Base-by-base conservation (phyloP, 1,140 invertebrate genomes). In the Aethina tumida region DNA sequence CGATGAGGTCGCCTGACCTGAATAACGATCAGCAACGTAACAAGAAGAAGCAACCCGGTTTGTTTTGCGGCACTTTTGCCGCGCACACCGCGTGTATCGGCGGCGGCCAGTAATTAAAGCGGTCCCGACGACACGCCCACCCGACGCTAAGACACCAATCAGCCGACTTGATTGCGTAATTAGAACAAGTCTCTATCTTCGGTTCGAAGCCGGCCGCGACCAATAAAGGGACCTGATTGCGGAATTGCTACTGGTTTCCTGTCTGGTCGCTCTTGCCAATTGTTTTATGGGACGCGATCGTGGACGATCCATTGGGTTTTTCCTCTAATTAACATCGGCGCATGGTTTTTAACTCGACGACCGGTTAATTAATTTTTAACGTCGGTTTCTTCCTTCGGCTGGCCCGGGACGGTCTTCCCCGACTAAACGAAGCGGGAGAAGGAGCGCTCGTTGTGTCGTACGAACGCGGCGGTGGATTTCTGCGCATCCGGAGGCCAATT, bases 61-160 rank as follows among this genome's bases (percentile, higher is more conserved):
- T 26, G 24, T 26, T 26, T 26, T 10, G 24, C 24, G 24, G n/a
- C 16, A 15, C 12, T 30, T 30, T 30, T 30, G 28, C 9, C 28
- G 28, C 28, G 28, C 28, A 30, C 16, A 26, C 18, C 14, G 9
- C 15, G 9, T 9, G 16, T 18, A 34, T 29, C 18, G 46, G 27
- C 27, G 38, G 33, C 35, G 50, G 43, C 38, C 37, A 52, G 50
- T 52, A 52, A 52, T 52, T 52, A 52, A 52, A 52, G 47, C 50
- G 45, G 33, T 9, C 26, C 20, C 31, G 39, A 14, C 36, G 41
- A n/a, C n/a, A n/a, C 50, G 37, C 47, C 46, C 40, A 41, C 33
- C n/a, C 35, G 19, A 27, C 18, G 28, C 25, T 39, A 50, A 43
- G 36, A 39, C 43, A 28, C 50, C 50, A 52, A 52, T 52, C 37